These are phyloP conservation scores for Heliocidaris erythrogramma DNA, from an alignment of 35 echinoderm and acorn worm species.

Conservation along the genomic window DNA sequence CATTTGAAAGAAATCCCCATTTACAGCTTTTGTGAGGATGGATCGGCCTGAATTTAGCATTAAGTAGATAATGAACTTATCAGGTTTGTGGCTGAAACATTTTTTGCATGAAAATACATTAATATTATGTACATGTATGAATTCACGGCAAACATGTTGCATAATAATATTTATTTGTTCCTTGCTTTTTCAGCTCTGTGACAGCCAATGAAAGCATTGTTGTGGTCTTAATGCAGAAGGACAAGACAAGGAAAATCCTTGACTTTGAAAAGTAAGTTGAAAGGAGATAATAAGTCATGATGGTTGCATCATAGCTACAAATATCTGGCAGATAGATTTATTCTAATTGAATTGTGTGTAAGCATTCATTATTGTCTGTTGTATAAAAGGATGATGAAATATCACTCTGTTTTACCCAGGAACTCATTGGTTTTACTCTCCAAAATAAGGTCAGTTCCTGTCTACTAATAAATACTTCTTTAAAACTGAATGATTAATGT, in stretches of 20 bases:
- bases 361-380: neutral
- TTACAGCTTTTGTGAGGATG: too few relatives aligned
- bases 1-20: too few relatives aligned
- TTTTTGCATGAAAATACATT: too few relatives aligned
- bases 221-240: slow-evolving; percentile 63
- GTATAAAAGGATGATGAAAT: neutral
- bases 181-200: slow-evolving; percentile 38
- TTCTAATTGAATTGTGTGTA: neutral
- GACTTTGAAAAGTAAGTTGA: slow-evolving; percentile 81
- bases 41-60: too few relatives aligned
- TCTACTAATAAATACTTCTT: too few relatives aligned
- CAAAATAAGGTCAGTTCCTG: neutral
- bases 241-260: slow-evolving; percentile 63
- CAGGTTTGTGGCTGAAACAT: too few relatives aligned
- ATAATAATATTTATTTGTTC: neutral
- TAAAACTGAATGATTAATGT: neutral
- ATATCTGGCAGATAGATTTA: neutral
- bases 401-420: neutral
- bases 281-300: neutral
- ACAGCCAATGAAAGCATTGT: slow-evolving; percentile 74
- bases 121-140: neutral
- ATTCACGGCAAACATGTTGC: neutral
- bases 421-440: neutral
- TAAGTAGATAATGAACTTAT: too few relatives aligned
- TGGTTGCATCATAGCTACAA: neutral